Percentiles rank a stretch among this genome's conserved stretches.
These are phyloP conservation scores for Tenualosa ilisha DNA, from an alignment of 2,797 vertebrate genomes.

Conservation along the genomic window DNA sequence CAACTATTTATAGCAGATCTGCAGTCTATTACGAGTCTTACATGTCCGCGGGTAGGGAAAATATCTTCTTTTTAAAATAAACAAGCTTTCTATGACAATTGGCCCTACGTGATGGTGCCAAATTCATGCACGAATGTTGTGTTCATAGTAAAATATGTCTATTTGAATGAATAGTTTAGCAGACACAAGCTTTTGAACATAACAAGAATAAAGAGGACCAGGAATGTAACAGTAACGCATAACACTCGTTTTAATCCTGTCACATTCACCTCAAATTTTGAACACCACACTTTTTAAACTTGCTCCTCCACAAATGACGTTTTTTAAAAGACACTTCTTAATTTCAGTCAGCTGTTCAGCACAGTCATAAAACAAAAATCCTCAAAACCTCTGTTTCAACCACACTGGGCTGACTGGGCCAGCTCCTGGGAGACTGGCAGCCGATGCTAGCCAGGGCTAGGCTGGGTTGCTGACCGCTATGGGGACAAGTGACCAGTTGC, in stretches of 20 bases:
- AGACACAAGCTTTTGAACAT: not conserved
- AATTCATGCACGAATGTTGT: not conserved
- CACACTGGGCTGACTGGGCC: constrained; percentile 19
- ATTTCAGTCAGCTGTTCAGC: not conserved
- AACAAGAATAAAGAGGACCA: not conserved
- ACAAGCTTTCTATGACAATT: too few relatives aligned
- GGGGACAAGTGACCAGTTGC: constrained; percentile 46
- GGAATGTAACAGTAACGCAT: not conserved
- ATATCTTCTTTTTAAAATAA: too few relatives aligned
- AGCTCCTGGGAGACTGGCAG: constrained; percentile 21
- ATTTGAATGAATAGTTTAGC: not conserved
- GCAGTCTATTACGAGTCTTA: too few relatives aligned
- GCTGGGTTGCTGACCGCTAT: constrained; percentile 44
- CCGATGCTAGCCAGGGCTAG: constrained; percentile 36
- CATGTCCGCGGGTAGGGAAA: too few relatives aligned
- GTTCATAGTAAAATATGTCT: not conserved
- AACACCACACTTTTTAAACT: not conserved
- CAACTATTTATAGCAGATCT: too few relatives aligned
- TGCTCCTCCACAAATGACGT: not conserved
- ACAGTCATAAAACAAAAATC: not conserved
- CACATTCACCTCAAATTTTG: not conserved
- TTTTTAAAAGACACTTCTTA: constrained; percentile 12
- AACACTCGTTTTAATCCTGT: not conserved
- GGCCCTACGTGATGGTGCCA: not conserved
- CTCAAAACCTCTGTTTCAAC: constrained; percentile 1